These are phyloP conservation scores for Yponomeuta cagnagella DNA, from an alignment of 2,888 invertebrate species.

Conservation along the genomic window DNA sequence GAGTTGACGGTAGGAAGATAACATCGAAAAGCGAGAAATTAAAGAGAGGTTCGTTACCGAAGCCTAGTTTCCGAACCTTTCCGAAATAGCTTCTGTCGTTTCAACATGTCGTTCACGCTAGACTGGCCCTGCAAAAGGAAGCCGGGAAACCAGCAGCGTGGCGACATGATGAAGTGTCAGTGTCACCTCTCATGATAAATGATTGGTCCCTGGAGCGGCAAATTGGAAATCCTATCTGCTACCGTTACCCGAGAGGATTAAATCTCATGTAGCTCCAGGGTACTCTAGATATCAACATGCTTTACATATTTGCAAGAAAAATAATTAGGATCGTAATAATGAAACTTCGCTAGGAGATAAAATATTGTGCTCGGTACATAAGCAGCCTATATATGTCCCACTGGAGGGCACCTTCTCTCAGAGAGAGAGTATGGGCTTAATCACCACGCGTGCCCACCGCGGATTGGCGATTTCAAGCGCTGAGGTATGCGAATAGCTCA, in stretches of 20 bases:
- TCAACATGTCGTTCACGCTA: background rate
- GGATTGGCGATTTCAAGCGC: too few relatives aligned
- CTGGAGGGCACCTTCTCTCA: too few relatives aligned
- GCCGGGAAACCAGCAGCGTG: background rate
- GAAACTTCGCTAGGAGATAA: background rate
- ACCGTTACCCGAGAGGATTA: slow-evolving; percentile 5
- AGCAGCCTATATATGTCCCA: too few relatives aligned
- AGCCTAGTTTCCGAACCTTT: background rate
- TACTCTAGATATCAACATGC: background rate
- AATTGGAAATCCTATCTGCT: slow-evolving; percentile 67
- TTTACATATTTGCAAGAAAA: background rate
- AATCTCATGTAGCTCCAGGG: background rate
- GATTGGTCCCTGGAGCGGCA: slow-evolving; percentile 53
- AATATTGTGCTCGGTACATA: background rate
- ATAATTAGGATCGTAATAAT: background rate
- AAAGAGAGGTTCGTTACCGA: background rate
- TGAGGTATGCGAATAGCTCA: too few relatives aligned
- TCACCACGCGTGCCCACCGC: too few relatives aligned
- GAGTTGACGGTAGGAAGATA: background rate
- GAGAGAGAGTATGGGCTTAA: too few relatives aligned
- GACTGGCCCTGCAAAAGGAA: slow-evolving; percentile 1
- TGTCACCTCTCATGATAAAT: slow-evolving; percentile 66
- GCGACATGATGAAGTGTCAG: slow-evolving; percentile 67
- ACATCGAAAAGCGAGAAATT: background rate
- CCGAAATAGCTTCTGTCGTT: background rate